phyloP scores from a whole-genome alignment of 2,888 invertebrate species.

The Drepanosiphum platanoidis region DNA sequence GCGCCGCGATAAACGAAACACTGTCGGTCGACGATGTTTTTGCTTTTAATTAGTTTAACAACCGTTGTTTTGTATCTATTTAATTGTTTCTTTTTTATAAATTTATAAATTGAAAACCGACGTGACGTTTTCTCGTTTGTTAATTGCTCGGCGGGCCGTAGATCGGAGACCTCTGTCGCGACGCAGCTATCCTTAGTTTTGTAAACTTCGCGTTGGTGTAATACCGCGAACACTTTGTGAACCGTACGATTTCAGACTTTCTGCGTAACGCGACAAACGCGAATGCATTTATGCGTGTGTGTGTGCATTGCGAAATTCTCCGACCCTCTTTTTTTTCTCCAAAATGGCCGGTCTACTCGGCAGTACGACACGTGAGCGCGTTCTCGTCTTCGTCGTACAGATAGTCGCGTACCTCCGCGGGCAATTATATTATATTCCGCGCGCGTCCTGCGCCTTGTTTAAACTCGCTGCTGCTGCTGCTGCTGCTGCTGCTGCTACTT shows the following conservation, averaged over 20 bases:
- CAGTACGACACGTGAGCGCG: neutral
- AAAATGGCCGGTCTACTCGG: neutral
- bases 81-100: too few relatives aligned
- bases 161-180: too few relatives aligned
- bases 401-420: constrained; percentile 17
- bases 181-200: neutral
- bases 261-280: neutral
- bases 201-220: neutral
- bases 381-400: neutral
- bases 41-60: too few relatives aligned
- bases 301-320: neutral
- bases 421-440: constrained; percentile 41
- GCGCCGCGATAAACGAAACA: too few relatives aligned
- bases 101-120: too few relatives aligned
- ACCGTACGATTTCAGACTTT: neutral
- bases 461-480: neutral
- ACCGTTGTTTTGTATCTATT: too few relatives aligned
- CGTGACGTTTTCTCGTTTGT: too few relatives aligned
- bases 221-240: neutral
- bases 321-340: constrained; percentile 11
- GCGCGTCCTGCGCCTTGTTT: constrained; percentile 35
- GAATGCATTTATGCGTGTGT: neutral
- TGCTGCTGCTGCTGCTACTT: neutral
- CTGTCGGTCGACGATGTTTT: too few relatives aligned
- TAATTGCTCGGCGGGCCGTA: too few relatives aligned